Evolutionary conservation across 2,113 vertebrate species (phyloP).

Genomic region (Peromyscus maniculatus): DNA sequence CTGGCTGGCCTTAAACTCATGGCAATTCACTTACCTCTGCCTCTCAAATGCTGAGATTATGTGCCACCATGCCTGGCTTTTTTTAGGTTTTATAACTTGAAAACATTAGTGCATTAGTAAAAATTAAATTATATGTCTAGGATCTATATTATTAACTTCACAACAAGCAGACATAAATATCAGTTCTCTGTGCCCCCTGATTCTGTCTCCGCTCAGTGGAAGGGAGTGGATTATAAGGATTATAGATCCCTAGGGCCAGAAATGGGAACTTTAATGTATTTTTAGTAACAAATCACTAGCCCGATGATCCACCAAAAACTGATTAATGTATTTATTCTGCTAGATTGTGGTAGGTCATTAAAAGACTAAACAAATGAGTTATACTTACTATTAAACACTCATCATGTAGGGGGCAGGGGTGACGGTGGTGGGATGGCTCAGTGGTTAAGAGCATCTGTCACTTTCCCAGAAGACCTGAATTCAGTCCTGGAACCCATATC

Average conservation of each 20-base stretch:
- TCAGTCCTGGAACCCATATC: neutral
- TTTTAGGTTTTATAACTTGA: slow-evolving; percentile 50
- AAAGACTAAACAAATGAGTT: neutral
- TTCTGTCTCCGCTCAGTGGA: neutral
- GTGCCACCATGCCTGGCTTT: neutral
- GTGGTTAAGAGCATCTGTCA: neutral
- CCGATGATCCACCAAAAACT: neutral
- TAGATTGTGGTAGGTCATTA: slow-evolving; percentile 1
- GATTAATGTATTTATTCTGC: neutral
- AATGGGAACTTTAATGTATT: slow-evolving; percentile 26
- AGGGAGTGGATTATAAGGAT: neutral
- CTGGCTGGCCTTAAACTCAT: neutral
- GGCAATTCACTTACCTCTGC: neutral
- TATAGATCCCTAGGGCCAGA: neutral
- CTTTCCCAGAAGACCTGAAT: neutral
- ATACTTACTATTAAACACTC: neutral
- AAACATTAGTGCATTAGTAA: slow-evolving; percentile 39
- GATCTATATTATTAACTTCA: neutral
- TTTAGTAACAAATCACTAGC: neutral
- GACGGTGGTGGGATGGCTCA: neutral
- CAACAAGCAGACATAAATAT: neutral
- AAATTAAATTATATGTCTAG: slow-evolving; percentile 11
- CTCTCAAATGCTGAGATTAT: neutral
- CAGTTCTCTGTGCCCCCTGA: neutral
- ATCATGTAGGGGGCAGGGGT: neutral